Conservation (phyloP, 2,797 vertebrate species). For the Siniperca scherzeri region DNA sequence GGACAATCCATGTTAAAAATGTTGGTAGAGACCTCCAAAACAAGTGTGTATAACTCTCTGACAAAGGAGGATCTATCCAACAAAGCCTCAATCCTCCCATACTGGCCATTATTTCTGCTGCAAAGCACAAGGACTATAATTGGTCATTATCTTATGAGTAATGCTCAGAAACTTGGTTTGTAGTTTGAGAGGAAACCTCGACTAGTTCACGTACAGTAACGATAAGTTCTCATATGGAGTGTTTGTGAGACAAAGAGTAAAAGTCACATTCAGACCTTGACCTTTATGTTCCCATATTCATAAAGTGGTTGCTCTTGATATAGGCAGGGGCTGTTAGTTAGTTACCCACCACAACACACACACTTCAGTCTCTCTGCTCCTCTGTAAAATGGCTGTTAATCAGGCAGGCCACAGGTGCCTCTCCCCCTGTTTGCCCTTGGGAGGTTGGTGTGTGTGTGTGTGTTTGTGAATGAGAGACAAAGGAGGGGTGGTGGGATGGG, state of each 20-base stretch:
- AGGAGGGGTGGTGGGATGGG: no score
- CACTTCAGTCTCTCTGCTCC: slow-evolving; percentile 9
- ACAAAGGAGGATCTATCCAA: not conserved
- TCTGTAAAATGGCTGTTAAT: slow-evolving; percentile 65
- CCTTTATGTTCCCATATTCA: not conserved
- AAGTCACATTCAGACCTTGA: slow-evolving; percentile 2
- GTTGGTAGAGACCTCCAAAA: not conserved
- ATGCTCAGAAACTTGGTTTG: not conserved
- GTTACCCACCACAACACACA: slow-evolving; percentile 5
- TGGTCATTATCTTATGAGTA: not conserved
- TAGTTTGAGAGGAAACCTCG: not conserved
- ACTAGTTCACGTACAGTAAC: not conserved
- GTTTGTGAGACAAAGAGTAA: not conserved
- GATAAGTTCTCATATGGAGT: not conserved
- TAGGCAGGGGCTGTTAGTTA: not conserved
- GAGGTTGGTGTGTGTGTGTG: slow-evolving; percentile 21
- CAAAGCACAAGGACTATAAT: not conserved
- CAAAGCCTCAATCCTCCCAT: not conserved
- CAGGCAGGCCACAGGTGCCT: slow-evolving; percentile 60
- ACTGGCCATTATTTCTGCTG: not conserved
- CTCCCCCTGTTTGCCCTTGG: slow-evolving; percentile 39
- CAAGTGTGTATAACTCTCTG: not conserved
- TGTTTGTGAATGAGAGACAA: slow-evolving; percentile 8
- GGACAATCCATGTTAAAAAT: not conserved
- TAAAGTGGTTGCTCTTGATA: not conserved